Evolutionary conservation across 2,888 invertebrate genomes (phyloP), one percentile per base, ranked within the genome.

Genomic region (Pterobdella sp.): DNA sequence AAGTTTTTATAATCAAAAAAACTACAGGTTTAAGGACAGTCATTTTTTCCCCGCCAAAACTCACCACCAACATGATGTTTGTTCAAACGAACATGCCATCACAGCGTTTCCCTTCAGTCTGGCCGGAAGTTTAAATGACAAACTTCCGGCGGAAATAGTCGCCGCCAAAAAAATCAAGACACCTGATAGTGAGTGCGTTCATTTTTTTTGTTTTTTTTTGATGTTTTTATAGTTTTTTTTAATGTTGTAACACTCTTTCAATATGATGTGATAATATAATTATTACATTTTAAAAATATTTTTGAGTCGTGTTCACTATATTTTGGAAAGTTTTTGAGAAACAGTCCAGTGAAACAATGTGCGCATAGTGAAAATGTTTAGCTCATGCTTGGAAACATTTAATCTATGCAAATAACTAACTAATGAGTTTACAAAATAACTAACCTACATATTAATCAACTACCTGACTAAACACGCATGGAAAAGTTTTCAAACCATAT

Each of bases 91-190:
- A 56, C 26, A 4, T n/a, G 10, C 4, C 60, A 26, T 71, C 35
- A 71, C 60, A 56, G 34, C 60, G 32, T 71, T 60, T 63, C 71
- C 71, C 26, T 60, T 71, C 63, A 52, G 71, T n/a, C 60, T 63
- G 32, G n/a, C 63, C 35, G 60, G 63, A 63, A 71, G 35, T 63
- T n/a, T 34, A 22, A 26, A 32, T 26, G 63, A 34, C 34, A 71
- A 63, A 52, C 63, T 63, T 71, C 63, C 71, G 63, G 31, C 52
- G n/a, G 60, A 71, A 71, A 35, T 31, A 34, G 71, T 52, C 71
- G 63, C 63, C 60, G 26, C 26, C 26, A n/a, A 60, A 35, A 63
- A 56, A 56, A 56, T 7, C 60, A 56, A 7, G 60, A 56, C 60
- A 56, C 60, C 60, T 22, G 60, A 56, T 18, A 3, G 60, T 56